Evolutionary conservation across 2,113 vertebrate genomes (phyloP).

Genomic region (Psammodynastes pulverulentus): DNA sequence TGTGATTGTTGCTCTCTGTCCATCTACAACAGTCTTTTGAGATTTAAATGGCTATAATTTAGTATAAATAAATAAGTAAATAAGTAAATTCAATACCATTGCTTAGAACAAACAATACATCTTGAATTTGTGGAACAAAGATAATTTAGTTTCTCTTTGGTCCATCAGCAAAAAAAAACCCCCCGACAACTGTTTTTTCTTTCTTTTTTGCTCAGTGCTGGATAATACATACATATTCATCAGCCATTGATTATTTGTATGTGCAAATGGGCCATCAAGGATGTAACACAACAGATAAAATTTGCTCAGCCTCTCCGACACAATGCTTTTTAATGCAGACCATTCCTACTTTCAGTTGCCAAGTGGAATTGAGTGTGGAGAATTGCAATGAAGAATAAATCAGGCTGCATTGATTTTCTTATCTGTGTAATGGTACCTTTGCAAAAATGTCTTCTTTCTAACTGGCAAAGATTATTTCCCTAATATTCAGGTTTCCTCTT

Average conservation of each 20-base stretch:
- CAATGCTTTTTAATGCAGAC: background rate
- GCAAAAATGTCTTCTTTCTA: background rate
- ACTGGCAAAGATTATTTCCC: background rate
- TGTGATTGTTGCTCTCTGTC: background rate
- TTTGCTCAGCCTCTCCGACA: background rate
- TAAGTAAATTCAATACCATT: background rate
- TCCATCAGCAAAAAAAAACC: background rate
- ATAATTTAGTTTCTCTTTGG: conserved; percentile 13
- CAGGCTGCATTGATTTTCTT: background rate
- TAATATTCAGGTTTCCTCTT: background rate
- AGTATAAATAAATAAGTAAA: background rate
- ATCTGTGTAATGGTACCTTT: background rate
- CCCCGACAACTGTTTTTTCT: background rate
- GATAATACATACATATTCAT: background rate
- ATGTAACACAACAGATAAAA: background rate
- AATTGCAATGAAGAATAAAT: background rate
- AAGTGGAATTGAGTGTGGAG: background rate
- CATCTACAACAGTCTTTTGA: background rate
- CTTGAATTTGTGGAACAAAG: conserved; percentile 7
- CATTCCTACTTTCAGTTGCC: background rate
- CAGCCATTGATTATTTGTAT: background rate
- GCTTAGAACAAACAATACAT: conserved; percentile 17
- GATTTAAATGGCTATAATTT: background rate
- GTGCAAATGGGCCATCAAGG: background rate
- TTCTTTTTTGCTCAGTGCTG: background rate